These are phyloP conservation scores for Camponotus floridanus DNA, from an alignment of 1,140 invertebrate species.

Conservation along the genomic window DNA sequence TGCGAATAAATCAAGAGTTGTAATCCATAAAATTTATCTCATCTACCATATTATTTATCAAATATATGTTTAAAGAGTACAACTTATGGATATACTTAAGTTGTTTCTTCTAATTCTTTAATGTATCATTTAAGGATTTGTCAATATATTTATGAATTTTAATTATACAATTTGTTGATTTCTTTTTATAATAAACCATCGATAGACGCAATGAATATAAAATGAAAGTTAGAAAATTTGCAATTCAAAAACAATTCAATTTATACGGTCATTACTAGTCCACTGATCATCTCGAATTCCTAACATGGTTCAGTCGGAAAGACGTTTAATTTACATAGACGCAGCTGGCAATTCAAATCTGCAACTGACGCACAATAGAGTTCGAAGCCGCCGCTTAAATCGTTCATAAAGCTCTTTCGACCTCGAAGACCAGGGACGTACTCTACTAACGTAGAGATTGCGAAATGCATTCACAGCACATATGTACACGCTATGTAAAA, in stretches of 20 bases:
- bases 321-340: slow-evolving; percentile 65
- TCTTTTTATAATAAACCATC: not conserved
- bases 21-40: not conserved
- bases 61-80: not conserved
- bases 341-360: slow-evolving; percentile 74
- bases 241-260: slow-evolving; percentile 29
- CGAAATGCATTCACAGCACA: slow-evolving; percentile 3
- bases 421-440: not conserved
- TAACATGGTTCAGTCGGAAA: slow-evolving; percentile 22
- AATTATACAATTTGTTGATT: not conserved
- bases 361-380: slow-evolving; percentile 73
- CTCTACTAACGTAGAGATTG: slow-evolving; percentile 14
- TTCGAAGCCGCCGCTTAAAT: slow-evolving; percentile 65
- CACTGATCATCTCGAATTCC: slow-evolving; percentile 44
- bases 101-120: not conserved
- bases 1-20: not conserved
- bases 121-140: not conserved
- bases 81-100: not conserved
- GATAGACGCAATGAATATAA: not conserved
- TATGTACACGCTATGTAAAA: not conserved
- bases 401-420: slow-evolving; percentile 66
- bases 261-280: slow-evolving; percentile 29
- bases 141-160: not conserved
- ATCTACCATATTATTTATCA: not conserved
- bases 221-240: not conserved